phyloP scores from a whole-genome alignment of 2,113 vertebrate genomes.

The Amia ocellicauda region DNA sequence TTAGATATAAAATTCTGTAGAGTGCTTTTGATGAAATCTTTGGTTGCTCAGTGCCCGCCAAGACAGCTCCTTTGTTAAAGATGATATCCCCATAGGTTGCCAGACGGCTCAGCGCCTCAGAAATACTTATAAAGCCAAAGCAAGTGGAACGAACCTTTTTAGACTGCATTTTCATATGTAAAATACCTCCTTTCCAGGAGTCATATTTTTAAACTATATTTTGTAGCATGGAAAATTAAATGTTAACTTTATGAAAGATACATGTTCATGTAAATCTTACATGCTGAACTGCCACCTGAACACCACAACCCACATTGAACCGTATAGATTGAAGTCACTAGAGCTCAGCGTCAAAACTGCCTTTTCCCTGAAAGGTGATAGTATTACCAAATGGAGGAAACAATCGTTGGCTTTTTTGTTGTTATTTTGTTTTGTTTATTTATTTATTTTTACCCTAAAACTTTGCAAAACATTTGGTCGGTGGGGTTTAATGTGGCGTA shows the following conservation, averaged over 20 bases:
- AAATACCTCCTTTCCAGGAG: conserved; percentile 31
- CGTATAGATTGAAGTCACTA: too few relatives aligned
- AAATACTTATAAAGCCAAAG: conserved; percentile 25
- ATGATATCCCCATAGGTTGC: conserved; percentile 30
- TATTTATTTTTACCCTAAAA: too few relatives aligned
- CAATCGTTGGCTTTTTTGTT: too few relatives aligned
- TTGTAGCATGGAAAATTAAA: conserved; percentile 23
- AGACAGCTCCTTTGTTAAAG: conserved; percentile 48
- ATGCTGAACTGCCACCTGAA: too few relatives aligned
- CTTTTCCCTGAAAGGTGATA: too few relatives aligned
- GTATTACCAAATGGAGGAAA: too few relatives aligned
- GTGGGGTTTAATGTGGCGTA: too few relatives aligned
- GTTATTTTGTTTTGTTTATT: too few relatives aligned
- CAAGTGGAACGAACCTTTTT: conserved; percentile 30
- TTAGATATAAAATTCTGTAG: conserved; percentile 31
- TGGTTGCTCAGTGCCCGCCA: conserved; percentile 35
- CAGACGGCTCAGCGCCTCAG: conserved; percentile 22
- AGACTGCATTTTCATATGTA: conserved; percentile 37
- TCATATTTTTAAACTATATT: conserved; percentile 11
- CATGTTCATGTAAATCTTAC: too few relatives aligned
- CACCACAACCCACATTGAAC: too few relatives aligned
- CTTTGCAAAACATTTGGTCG: too few relatives aligned
- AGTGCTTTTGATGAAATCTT: conserved; percentile 31
- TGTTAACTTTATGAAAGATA: conserved; percentile 22
- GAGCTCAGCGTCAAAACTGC: too few relatives aligned